phyloP scores from a whole-genome alignment of 2,113 vertebrate species.

The Ammodytes dubius region DNA sequence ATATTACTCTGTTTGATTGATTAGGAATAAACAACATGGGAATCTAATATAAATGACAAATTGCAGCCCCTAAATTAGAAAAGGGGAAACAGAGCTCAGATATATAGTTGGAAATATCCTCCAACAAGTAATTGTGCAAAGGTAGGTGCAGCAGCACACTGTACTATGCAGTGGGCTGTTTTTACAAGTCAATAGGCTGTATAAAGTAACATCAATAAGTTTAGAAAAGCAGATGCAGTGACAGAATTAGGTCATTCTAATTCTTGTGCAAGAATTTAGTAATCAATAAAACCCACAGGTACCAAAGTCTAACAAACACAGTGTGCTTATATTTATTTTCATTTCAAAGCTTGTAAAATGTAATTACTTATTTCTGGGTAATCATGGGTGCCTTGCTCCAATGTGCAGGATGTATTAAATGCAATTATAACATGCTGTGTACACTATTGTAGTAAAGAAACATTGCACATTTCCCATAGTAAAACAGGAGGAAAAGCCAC shows the following conservation, averaged over 20 bases:
- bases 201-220: background rate
- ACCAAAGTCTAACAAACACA: background rate
- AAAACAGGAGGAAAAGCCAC: background rate
- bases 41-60: conserved; percentile 10
- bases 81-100: background rate
- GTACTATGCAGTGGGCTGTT: background rate
- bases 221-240: background rate
- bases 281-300: background rate
- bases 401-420: background rate
- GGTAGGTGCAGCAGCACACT: too few species aligned
- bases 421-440: background rate
- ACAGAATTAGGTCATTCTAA: background rate
- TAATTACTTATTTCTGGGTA: background rate
- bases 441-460: background rate
- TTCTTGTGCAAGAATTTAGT: background rate
- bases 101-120: background rate
- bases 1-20: background rate
- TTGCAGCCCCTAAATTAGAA: background rate
- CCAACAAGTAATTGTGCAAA: background rate
- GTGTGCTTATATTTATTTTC: background rate
- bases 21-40: background rate
- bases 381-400: too few species aligned
- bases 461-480: background rate
- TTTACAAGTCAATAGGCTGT: background rate
- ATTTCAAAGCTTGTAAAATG: background rate